These are phyloP conservation scores for Polypterus bichir DNA, from an alignment of 2,113 vertebrate species.

Conservation along the genomic window DNA sequence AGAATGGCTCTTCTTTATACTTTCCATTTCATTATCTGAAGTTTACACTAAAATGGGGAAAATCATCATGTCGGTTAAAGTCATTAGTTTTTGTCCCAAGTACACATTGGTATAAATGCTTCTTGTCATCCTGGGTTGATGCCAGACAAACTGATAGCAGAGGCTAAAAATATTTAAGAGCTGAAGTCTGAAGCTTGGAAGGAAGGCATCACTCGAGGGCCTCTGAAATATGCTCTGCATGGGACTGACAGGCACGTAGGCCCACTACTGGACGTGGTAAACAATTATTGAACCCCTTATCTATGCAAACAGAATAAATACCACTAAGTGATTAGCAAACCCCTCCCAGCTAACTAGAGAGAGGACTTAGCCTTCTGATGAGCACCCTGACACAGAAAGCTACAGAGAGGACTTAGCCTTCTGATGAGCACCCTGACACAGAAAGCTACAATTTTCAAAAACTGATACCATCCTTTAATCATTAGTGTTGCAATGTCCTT, in stretches of 20 bases:
- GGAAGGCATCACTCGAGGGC: background rate
- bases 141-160: background rate
- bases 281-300: slow-evolving; percentile 1
- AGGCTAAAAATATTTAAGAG: slow-evolving; percentile 2
- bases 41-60: too few relatives aligned
- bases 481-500: too few relatives aligned
- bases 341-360: background rate
- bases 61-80: too few relatives aligned
- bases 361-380: too few relatives aligned
- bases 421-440: too few relatives aligned
- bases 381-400: too few relatives aligned
- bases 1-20: too few relatives aligned
- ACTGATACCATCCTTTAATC: too few relatives aligned
- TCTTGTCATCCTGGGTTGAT: background rate
- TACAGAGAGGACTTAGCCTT: too few relatives aligned
- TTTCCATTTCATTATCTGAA: too few relatives aligned
- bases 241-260: background rate
- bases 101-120: background rate
- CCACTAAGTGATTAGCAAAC: background rate
- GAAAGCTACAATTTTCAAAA: too few relatives aligned
- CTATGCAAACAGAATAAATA: slow-evolving; percentile 2
- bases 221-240: background rate
- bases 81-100: too few relatives aligned
- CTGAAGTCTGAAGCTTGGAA: background rate
- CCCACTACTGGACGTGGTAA: background rate